These are phyloP conservation scores for Scyliorhinus canicula DNA, from an alignment of 2,797 vertebrate genomes.

Conservation along the genomic window DNA sequence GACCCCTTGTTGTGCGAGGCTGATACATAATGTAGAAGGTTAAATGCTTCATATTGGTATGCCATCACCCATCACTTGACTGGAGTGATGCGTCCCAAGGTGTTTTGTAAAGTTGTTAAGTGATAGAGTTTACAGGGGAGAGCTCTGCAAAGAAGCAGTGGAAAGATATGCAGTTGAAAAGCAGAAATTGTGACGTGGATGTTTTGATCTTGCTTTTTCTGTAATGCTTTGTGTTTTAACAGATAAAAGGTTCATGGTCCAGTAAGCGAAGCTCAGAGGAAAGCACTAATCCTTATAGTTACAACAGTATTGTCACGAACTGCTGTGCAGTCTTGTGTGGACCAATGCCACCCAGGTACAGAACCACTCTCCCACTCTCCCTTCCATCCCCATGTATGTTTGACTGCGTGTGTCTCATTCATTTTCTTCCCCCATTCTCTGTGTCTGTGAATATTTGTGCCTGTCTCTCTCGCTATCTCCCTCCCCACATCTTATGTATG, in stretches of 20 bases:
- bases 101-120: background rate
- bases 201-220: background rate
- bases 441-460: background rate
- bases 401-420: background rate
- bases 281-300: slow-evolving; percentile 86
- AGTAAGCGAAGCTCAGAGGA: slow-evolving; percentile 78
- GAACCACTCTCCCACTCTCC: too few species aligned
- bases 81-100: too few species aligned
- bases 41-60: background rate
- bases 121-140: background rate
- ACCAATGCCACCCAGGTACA: slow-evolving; percentile 86
- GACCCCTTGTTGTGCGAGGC: background rate
- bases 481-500: too few species aligned
- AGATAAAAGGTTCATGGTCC: slow-evolving; percentile 96
- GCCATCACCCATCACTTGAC: background rate
- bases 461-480: background rate
- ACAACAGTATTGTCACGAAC: slow-evolving; percentile 84
- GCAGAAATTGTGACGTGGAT: background rate
- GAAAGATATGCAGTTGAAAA: background rate
- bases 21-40: background rate
- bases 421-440: background rate
- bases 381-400: slow-evolving; percentile 22
- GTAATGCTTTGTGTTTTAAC: background rate
- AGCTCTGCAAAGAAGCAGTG: background rate
- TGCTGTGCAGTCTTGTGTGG: slow-evolving; percentile 87